These are phyloP conservation scores for Drosophila jambulina DNA, from an alignment of 1,140 invertebrate genomes.

Conservation along the genomic window DNA sequence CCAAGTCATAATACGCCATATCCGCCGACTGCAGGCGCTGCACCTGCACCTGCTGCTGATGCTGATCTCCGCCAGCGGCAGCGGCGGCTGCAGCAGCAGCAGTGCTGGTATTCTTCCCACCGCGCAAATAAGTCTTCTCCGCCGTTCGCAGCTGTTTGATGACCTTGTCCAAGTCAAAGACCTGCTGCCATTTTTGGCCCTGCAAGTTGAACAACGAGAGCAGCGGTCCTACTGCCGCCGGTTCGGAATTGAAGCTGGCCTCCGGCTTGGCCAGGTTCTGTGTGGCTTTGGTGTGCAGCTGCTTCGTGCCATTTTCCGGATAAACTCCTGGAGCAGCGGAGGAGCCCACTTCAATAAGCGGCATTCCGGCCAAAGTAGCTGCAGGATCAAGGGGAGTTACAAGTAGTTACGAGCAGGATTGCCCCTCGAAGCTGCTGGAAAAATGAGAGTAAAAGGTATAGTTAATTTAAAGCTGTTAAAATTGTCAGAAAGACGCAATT, in stretches of 20 bases:
- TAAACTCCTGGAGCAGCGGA: conserved; percentile 38
- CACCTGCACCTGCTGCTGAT: conserved; percentile 55
- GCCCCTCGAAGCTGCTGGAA: conserved; percentile 46
- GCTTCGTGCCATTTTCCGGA: conserved; percentile 57
- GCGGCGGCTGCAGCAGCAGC: not conserved
- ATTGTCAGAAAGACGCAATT: no score
- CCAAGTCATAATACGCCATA: conserved; percentile 80
- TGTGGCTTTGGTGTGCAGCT: conserved; percentile 22
- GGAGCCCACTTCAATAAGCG: conserved; percentile 66
- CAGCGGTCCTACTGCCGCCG: conserved; percentile 21
- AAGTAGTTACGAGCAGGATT: conserved; percentile 32
- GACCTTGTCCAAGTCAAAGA: conserved; percentile 79
- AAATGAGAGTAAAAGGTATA: not conserved
- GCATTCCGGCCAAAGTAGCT: conserved; percentile 46
- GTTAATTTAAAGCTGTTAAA: not conserved
- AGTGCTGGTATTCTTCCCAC: conserved; percentile 31
- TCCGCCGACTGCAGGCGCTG: conserved; percentile 72
- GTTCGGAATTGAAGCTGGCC: conserved; percentile 6
- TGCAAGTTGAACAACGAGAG: conserved; percentile 53
- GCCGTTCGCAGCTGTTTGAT: conserved; percentile 75
- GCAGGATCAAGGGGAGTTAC: conserved; percentile 18
- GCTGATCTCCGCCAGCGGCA: conserved; percentile 14
- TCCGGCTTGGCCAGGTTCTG: conserved; percentile 37
- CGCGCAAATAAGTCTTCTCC: conserved; percentile 72
- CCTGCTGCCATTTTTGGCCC: conserved; percentile 76